Conservation (phyloP, 2,888 invertebrate species). For the Tachina grossa region DNA sequence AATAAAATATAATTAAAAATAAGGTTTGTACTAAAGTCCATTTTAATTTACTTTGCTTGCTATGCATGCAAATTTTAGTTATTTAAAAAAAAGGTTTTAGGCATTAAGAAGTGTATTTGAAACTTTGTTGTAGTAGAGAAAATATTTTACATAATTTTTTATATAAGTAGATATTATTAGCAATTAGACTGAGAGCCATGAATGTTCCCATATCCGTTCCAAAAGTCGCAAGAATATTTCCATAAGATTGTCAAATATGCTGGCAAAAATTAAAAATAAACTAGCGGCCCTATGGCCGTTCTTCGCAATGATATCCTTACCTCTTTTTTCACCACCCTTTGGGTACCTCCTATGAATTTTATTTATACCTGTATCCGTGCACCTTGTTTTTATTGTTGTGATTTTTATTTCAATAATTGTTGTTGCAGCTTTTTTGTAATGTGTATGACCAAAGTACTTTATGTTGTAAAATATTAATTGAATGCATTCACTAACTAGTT, state of each 20-base stretch:
- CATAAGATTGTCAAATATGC: background rate
- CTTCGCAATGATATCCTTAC: background rate
- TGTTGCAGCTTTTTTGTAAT: constrained; percentile 41
- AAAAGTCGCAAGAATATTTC: background rate
- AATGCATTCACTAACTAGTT: constrained; percentile 46
- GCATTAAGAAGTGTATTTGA: constrained; percentile 30
- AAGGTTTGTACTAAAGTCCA: constrained; percentile 18
- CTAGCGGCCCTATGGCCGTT: too few species aligned
- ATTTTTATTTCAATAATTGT: constrained; percentile 40
- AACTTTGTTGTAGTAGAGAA: background rate
- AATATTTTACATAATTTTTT: background rate
- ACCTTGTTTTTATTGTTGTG: constrained; percentile 33
- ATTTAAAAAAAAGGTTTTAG: background rate
- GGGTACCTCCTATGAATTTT: background rate
- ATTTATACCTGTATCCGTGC: background rate
- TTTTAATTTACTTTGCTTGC: constrained; percentile 61
- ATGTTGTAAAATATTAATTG: constrained; percentile 71
- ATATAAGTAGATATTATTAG: too few species aligned
- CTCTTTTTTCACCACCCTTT: constrained; percentile 40
- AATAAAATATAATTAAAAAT: constrained; percentile 20
- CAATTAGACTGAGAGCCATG: too few species aligned
- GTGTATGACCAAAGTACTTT: constrained; percentile 62
- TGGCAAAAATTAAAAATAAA: too few species aligned
- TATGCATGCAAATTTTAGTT: constrained; percentile 64
- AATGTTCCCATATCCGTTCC: background rate